Evolutionary conservation across 2,113 vertebrate species (phyloP), one percentile per base, ranked within the genome.

Genomic region (Tupaia tana): DNA sequence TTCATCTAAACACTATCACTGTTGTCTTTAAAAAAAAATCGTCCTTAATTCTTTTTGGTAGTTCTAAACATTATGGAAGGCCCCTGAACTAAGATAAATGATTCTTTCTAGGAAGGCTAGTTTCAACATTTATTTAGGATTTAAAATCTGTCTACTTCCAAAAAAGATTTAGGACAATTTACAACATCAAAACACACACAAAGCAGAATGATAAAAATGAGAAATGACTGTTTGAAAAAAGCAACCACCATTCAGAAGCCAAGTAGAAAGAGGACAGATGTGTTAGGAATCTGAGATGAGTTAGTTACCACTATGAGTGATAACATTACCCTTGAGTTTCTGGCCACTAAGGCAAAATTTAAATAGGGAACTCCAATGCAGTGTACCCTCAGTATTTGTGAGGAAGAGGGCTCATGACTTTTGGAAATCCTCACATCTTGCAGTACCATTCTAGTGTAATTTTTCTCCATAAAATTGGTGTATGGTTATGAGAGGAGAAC

Each of bases 51-150:
- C 91, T 84, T 96, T 94, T 81, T 81, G 63, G 86, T 95, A 64
- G 61, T 73, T 94, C 78, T 95, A 97, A 97, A 96, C 7, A 1
- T 95, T 91, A 86, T 0, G 12, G 61, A 92, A 96, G 93, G 92
- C 93, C 77, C 89, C 0, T 7, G 86, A 94, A 96, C 25, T 92
- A 81, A 96, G 66, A 91, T 56, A 85, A 79, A 90, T 95, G 69
- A 80, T 69, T 95, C 89, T 91, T 97, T 97, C 81, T 96, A 95
- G 92, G 95, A 91, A 95, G 34, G n/a, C 80, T 9, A 43, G 29
- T 31, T 97, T 95, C 58, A 95, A 34, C 71, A 77, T 89, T 94
- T 90, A 89, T 88, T 84, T 93, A 94, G 63, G 85, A 84, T 95
- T 74, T 94, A 89, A 71, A 63, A 59, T 81, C 27, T 61, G 31